Conservation (phyloP, 1,140 invertebrate genomes). For the Musca domestica region DNA sequence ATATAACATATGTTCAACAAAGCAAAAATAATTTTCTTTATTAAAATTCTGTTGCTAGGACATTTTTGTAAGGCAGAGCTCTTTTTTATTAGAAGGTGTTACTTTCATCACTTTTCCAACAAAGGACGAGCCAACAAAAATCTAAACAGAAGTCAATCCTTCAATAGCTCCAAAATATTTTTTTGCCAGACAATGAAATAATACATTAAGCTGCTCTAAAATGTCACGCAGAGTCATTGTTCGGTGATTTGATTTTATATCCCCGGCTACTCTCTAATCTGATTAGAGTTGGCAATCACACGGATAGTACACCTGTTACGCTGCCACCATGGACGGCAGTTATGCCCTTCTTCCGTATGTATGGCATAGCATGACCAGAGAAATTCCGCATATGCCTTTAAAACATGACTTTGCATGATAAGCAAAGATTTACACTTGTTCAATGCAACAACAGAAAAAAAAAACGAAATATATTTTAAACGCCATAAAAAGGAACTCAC, state of each 20-base stretch:
- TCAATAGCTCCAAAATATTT: background rate
- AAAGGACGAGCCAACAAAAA: background rate
- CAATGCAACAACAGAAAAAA: background rate
- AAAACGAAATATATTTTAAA: background rate
- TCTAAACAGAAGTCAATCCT: slow-evolving; percentile 15
- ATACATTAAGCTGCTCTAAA: background rate
- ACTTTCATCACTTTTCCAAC: too few relatives aligned
- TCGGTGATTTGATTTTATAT: too few relatives aligned
- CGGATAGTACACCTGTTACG: slow-evolving; percentile 13
- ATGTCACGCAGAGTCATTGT: slow-evolving; percentile 13
- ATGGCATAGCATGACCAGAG: background rate
- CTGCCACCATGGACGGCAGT: background rate
- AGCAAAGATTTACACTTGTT: slow-evolving; percentile 21
- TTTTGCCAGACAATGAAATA: background rate
- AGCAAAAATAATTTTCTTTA: too few relatives aligned
- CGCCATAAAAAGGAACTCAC: background rate
- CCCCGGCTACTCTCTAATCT: background rate
- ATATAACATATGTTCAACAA: too few relatives aligned
- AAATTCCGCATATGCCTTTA: slow-evolving; percentile 1
- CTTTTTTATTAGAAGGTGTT: too few relatives aligned
- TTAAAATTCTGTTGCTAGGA: too few relatives aligned
- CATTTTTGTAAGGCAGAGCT: too few relatives aligned
- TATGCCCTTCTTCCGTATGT: background rate
- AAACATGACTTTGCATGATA: slow-evolving; percentile 19
- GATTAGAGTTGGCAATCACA: slow-evolving; percentile 16